A percentile compares a stretch with the other conserved stretches of the same genome.
These are phyloP conservation scores for Chaenodraco wilsoni DNA, from an alignment of 2,797 vertebrate genomes.

Conservation along the genomic window DNA sequence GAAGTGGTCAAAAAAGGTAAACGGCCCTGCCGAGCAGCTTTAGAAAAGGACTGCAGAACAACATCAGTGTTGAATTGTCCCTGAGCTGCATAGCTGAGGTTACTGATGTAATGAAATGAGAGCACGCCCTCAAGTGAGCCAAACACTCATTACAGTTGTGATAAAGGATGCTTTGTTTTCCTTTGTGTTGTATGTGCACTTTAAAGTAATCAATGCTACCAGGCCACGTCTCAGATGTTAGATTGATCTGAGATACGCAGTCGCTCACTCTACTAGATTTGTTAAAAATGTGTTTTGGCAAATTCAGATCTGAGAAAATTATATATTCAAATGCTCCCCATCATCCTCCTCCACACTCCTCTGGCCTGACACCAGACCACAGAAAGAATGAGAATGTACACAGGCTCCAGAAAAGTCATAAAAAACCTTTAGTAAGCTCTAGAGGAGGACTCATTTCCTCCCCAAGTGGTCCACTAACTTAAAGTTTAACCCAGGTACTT, in stretches of 20 bases:
- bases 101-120: constrained; percentile 35
- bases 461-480: constrained; percentile 45
- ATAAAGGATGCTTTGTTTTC: constrained; percentile 19
- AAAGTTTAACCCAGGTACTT: constrained; percentile 25
- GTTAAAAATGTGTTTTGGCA: constrained; percentile 17
- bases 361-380: constrained; percentile 58
- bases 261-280: constrained; percentile 10
- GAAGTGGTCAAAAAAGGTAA: not conserved
- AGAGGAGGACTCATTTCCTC: constrained; percentile 62
- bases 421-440: constrained; percentile 39
- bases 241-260: not conserved
- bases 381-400: constrained; percentile 63
- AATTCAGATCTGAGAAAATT: constrained; percentile 13
- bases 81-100: constrained; percentile 25
- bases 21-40: not conserved
- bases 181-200: not conserved
- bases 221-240: not conserved
- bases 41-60: constrained; percentile 11
- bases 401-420: constrained; percentile 48
- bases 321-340: constrained; percentile 17
- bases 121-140: constrained; percentile 57
- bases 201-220: constrained; percentile 15
- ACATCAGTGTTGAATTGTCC: constrained; percentile 3
- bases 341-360: constrained; percentile 34
- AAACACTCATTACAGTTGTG: constrained; percentile 48